Conservation (phyloP, 2,888 invertebrate species). For the Luperina testacea region DNA sequence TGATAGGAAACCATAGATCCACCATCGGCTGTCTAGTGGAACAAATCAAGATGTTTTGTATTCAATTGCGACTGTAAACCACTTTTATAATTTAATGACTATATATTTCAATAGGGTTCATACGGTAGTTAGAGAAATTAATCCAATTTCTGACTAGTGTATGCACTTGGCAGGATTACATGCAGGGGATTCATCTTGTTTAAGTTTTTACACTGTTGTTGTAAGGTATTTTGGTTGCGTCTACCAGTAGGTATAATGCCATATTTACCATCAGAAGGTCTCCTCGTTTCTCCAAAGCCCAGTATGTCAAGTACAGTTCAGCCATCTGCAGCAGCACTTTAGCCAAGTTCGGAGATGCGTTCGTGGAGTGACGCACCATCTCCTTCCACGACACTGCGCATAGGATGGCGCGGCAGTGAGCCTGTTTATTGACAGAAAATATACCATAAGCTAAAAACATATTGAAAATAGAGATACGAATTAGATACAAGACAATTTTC, state of each 20-base stretch:
- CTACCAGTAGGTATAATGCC: neutral
- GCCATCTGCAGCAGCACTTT: conserved; percentile 92
- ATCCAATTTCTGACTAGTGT: no score
- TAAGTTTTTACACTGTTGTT: no score
- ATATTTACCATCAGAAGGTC: conserved; percentile 93
- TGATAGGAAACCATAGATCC: neutral
- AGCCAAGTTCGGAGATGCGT: conserved; percentile 90
- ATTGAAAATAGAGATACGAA: neutral
- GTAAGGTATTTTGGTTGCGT: no score
- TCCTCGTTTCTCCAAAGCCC: conserved; percentile 93
- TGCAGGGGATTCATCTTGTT: no score
- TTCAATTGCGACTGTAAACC: no score
- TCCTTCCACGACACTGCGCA: conserved; percentile 92
- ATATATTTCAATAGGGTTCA: no score
- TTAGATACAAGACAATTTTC: neutral
- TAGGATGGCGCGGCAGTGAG: conserved; percentile 96
- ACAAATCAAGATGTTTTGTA: no score
- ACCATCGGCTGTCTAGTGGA: neutral
- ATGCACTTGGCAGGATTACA: no score
- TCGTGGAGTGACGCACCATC: conserved; percentile 82
- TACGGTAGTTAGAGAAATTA: no score
- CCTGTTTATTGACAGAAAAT: conserved; percentile 81
- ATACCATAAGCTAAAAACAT: neutral
- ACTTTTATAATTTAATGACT: no score
- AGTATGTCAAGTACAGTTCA: conserved; percentile 94